Conservation (phyloP, 1,140 invertebrate genomes). For the Papilio polyxenes region DNA sequence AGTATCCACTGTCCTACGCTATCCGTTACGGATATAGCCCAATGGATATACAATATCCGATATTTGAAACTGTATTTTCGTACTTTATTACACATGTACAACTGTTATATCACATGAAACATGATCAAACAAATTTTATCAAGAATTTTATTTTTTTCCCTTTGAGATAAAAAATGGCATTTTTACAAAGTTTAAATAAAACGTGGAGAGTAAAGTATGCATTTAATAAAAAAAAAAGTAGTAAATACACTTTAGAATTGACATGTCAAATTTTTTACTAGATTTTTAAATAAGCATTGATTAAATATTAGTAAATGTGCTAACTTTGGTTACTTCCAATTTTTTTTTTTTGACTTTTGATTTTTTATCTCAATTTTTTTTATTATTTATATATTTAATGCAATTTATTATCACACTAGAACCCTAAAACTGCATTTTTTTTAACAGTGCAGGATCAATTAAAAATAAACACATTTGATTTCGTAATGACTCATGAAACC, state of each 20-base stretch:
- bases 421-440: background rate
- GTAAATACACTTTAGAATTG: background rate
- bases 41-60: background rate
- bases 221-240: no score
- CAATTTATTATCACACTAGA: background rate
- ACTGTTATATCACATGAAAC: no score
- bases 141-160: no score
- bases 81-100: background rate
- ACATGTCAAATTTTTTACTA: background rate
- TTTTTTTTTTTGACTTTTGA: background rate
- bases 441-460: background rate
- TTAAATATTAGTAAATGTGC: no score
- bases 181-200: no score
- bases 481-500: background rate
- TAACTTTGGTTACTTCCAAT: no score
- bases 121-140: no score
- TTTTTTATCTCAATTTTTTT: no score
- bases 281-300: no score
- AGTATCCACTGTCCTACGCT: background rate
- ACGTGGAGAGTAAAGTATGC: no score
- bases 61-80: conserved; percentile 16
- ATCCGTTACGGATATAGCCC: conserved; percentile 10
- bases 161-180: no score
- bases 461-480: background rate
- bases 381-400: no score